Base-by-base conservation (phyloP, 2,113 vertebrate genomes). In the Neomonachus schauinslandi region DNA sequence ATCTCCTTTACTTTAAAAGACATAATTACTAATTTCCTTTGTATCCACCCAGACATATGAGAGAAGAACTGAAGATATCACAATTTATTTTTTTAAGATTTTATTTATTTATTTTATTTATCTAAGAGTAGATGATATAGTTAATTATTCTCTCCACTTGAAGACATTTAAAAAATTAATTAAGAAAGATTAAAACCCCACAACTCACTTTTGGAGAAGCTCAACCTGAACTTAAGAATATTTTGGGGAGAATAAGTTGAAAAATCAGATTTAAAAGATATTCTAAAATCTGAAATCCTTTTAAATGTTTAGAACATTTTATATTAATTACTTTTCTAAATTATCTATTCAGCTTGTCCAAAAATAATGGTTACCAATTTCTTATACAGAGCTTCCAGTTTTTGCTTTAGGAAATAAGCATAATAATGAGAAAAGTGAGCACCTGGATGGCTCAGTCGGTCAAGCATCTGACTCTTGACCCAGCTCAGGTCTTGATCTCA, bases 281-380 rank as follows among this genome's bases (percentile, higher is more conserved):
- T 18, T 82, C 65, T 87, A 51, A 88, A 79, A 77, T 63, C 21
- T 92, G 69, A 89, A 84, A 89, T 77, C 59, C 26, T 92, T 55
- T 83, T 77, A 83, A 83, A 89, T 84, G 22, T 69, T 67, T 95
- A 85, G 49, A 82, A 76, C 28, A 89, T 39, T 83, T 85, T 65
- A 11, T 57, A 89, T 57, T 39, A 61, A 96, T 96, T 72, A 85
- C 26, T 80, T 72, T 72, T 96, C 82, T 92, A 96, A 80, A 59
- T 42, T 83, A 92, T 39, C 67, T 33, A 82, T 71, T 21, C 18
- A 85, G 61, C 28, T 67, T 89, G 24, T 79, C 57, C 80, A 65
- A 85, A 92, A 82, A 57, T 76, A 86, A 83, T 4, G 92, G 72
- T 36, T 74, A 90, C n/a, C 36, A 39, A 85, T 49, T 81, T 89